phyloP scores from a whole-genome alignment of 2,797 vertebrate species.

The Sciurus vulgaris region DNA sequence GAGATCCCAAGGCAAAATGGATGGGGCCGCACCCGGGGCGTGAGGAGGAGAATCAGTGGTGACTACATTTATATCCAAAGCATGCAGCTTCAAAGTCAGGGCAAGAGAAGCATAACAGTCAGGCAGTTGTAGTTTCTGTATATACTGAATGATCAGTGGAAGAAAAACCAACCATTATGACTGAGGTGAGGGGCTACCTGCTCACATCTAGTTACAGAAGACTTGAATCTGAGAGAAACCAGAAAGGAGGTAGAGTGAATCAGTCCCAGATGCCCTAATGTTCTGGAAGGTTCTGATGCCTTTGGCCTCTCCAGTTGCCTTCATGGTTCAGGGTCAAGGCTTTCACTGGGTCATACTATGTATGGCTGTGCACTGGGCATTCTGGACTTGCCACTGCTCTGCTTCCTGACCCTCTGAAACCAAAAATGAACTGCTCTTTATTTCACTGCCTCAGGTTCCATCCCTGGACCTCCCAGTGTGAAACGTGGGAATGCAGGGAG shows the following conservation, averaged over 20 bases:
- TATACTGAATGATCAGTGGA: background rate
- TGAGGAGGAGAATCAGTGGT: background rate
- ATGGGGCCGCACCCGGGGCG: rapidly evolving
- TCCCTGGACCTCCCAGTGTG: background rate
- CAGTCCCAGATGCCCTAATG: background rate
- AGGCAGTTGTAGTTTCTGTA: background rate
- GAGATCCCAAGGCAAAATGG: background rate
- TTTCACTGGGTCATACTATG: background rate
- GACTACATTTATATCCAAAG: background rate
- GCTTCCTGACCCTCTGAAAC: background rate
- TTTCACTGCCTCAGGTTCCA: background rate
- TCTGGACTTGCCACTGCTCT: background rate
- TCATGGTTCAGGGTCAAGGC: background rate
- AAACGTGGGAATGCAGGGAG: rapidly evolving
- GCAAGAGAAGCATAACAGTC: background rate
- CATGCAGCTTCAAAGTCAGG: background rate
- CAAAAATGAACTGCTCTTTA: background rate
- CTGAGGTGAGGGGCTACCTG: background rate
- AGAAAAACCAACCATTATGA: background rate
- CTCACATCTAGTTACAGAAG: background rate
- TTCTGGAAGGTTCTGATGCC: background rate
- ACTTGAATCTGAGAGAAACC: background rate
- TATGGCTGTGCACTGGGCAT: background rate
- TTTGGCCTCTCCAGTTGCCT: background rate
- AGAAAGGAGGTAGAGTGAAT: background rate